These are phyloP conservation scores for Plodia interpunctella DNA, from an alignment of 1,140 invertebrate genomes.

Conservation along the genomic window DNA sequence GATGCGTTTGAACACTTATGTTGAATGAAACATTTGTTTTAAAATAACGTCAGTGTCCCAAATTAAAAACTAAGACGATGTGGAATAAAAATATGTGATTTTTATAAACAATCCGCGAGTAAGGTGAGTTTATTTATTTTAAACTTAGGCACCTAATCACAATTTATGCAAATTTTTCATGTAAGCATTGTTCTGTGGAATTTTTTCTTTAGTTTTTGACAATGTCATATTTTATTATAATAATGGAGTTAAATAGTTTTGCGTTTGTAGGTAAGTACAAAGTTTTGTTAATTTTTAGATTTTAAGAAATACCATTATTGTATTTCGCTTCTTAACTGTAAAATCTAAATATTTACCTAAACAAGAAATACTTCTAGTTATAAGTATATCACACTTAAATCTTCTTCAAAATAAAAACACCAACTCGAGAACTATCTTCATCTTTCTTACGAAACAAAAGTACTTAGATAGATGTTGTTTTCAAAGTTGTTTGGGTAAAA, in stretches of 20 bases:
- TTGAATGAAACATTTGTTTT: not conserved
- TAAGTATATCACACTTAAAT: too few species aligned
- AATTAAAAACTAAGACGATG: not conserved
- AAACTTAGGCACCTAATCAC: not conserved
- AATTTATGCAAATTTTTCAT: slow-evolving; percentile 6
- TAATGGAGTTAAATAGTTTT: not conserved
- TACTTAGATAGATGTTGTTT: too few species aligned
- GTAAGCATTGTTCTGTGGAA: slow-evolving; percentile 3
- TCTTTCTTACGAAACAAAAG: too few species aligned
- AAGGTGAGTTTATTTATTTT: not conserved
- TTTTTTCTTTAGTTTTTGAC: slow-evolving; percentile 4
- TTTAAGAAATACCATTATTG: too few species aligned
- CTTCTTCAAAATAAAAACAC: too few species aligned
- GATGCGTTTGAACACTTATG: not conserved
- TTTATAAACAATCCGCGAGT: not conserved
- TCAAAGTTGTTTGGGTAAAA: too few species aligned
- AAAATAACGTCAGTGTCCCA: not conserved
- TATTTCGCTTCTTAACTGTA: too few species aligned
- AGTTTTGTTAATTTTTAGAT: not conserved
- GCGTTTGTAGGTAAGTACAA: not conserved
- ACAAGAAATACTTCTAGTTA: too few species aligned
- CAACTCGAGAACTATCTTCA: too few species aligned
- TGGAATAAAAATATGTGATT: not conserved
- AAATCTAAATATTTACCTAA: too few species aligned
- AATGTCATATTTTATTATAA: not conserved